Evolutionary conservation across 2,888 invertebrate species (phyloP), one percentile per base, ranked within the genome.

Genomic region (Alentia gelatinosa): DNA sequence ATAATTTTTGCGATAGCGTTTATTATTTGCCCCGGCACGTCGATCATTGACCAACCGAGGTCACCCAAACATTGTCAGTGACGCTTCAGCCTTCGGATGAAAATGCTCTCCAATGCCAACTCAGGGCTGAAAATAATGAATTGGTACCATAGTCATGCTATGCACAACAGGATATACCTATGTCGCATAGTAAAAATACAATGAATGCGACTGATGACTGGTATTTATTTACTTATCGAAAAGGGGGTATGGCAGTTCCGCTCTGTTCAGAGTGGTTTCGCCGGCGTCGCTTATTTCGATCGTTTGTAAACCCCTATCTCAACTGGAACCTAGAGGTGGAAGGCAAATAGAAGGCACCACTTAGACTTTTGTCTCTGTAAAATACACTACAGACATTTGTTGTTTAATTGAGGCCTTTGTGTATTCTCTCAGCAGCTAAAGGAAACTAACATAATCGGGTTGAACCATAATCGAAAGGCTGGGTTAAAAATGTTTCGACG

Each of bases 31-130:
- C 79, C 26, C 39, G 37, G 79, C 79, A 39, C 79, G 79, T 79
- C 79, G 79, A 79, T 79, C 79, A 35, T 39, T 79, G 79, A 39
- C 39, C 23, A 79, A 39, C 79, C 79, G 79, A 79, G 79, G 79
- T 79, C 79, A 79, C 79, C 79, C 39, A 79, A 79, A 79, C 79
- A 79, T 79, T 79, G 23, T 37, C 37, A 79, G 79, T 79, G 79
- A 79, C 79, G 79, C 79, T 79, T 37, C 37, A 35, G 74, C 4
- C 26, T 26, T 5, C 7, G n/a, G 74, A 74, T 56, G 19, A 56
- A 56, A 56, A 56, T 9, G 12, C 1, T n/a, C 5, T 56, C n/a
- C n/a, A 9, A 19, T 5, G n/a, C n/a, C n/a, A n/a, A n/a, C n/a
- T n/a, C n/a, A n/a, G n/a, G n/a, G n/a, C n/a, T n/a, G n/a, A n/a